Evolutionary conservation across 2,113 vertebrate genomes (phyloP).

Genomic region (Serilophus lunatus): DNA sequence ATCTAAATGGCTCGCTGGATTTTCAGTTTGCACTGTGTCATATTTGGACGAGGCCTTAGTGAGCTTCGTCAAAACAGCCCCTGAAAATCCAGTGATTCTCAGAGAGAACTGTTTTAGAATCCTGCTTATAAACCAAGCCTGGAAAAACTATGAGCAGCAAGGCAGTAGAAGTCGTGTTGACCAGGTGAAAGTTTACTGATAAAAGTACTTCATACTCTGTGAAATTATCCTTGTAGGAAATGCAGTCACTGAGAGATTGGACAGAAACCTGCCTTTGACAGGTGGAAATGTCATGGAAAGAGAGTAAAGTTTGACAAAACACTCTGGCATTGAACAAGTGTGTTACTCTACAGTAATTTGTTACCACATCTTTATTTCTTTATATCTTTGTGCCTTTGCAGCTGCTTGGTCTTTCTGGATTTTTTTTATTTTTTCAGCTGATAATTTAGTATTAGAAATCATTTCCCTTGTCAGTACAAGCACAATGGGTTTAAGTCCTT

Average conservation of each 20-base stretch:
- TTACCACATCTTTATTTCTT: not conserved
- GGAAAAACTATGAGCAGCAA: not conserved
- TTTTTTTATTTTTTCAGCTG: not conserved
- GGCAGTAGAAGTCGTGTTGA: not conserved
- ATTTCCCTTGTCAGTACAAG: not conserved
- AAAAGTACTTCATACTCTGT: not conserved
- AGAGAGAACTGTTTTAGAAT: not conserved
- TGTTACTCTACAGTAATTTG: not conserved
- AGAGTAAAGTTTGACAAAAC: not conserved
- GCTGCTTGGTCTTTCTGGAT: not conserved
- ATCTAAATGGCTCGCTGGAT: rapidly evolving
- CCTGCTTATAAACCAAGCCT: not conserved
- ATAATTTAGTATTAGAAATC: not conserved
- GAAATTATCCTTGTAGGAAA: rapidly evolving
- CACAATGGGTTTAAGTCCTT: not conserved
- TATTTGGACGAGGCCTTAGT: not conserved
- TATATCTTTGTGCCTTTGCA: not conserved
- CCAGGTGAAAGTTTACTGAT: not conserved
- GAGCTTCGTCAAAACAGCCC: not conserved
- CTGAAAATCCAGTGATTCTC: not conserved
- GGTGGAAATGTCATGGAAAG: not conserved
- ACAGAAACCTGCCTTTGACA: not conserved
- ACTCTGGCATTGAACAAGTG: not conserved
- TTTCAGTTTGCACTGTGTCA: not conserved
- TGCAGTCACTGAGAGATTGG: not conserved